A percentile compares a stretch with the other conserved stretches of the same genome.
These are phyloP conservation scores for Morelia viridis DNA, from an alignment of 2,797 vertebrate species.

Conservation along the genomic window DNA sequence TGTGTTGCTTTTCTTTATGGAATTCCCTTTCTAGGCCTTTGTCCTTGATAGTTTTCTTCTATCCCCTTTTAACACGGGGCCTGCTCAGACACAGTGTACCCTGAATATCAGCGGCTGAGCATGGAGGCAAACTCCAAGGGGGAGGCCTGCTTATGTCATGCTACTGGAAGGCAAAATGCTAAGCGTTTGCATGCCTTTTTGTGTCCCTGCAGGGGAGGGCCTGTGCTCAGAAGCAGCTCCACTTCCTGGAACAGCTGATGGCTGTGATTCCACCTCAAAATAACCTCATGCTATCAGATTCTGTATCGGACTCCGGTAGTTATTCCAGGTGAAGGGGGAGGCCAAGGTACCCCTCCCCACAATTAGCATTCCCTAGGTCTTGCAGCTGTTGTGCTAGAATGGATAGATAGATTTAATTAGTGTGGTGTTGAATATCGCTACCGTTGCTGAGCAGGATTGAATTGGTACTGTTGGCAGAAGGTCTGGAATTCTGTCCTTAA, in stretches of 20 bases:
- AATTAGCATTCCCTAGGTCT: not conserved
- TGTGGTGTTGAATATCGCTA: not conserved
- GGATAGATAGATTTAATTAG: not conserved
- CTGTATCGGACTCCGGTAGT: not conserved
- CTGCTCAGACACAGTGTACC: not conserved
- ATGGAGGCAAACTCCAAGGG: not conserved
- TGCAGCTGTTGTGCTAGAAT: not conserved
- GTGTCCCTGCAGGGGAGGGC: constrained; percentile 72
- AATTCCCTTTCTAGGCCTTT: not conserved
- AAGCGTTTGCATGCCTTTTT: not conserved
- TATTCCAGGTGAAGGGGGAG: constrained; percentile 51
- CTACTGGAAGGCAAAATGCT: not conserved
- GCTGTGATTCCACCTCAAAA: constrained; percentile 50
- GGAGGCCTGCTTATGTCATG: not conserved
- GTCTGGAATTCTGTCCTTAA: not conserved
- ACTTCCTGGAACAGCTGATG: constrained; percentile 80
- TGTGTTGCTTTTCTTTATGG: not conserved
- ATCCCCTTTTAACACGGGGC: not conserved
- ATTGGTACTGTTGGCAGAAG: not conserved
- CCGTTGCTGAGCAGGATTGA: not conserved
- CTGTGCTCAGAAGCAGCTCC: constrained; percentile 74
- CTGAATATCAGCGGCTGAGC: not conserved
- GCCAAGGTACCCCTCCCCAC: not conserved
- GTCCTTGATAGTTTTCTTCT: not conserved
- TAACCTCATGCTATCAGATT: not conserved